Conservation (phyloP, 2,797 vertebrate species). For the Diplodus puntazzo region DNA sequence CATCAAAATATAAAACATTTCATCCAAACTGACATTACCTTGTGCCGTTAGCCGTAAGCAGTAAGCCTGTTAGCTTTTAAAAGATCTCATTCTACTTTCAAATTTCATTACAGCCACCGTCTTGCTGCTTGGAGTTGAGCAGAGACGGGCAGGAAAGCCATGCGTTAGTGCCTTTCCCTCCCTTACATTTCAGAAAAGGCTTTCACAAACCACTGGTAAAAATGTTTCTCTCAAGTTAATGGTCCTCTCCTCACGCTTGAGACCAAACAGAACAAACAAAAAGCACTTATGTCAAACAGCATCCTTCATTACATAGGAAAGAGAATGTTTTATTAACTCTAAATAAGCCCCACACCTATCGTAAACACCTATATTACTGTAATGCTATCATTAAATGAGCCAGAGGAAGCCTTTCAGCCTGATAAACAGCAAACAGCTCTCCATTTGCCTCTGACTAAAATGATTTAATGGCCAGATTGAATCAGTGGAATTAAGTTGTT, state of each 20-base stretch:
- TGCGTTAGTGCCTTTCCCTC: constrained; percentile 57
- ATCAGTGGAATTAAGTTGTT: constrained; percentile 81
- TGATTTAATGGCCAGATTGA: constrained; percentile 83
- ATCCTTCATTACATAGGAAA: constrained; percentile 83
- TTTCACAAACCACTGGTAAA: constrained; percentile 87
- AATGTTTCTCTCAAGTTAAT: constrained; percentile 86
- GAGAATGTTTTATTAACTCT: constrained; percentile 86
- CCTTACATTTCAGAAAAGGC: constrained; percentile 74
- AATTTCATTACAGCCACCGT: background rate
- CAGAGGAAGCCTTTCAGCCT: constrained; percentile 77
- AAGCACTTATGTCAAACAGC: constrained; percentile 86
- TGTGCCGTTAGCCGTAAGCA: background rate
- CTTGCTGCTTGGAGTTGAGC: constrained; percentile 22
- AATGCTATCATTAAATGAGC: constrained; percentile 83
- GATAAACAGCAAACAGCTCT: constrained; percentile 85
- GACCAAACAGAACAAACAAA: constrained; percentile 86
- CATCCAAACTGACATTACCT: background rate
- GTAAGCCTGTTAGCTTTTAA: background rate
- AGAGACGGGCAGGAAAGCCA: constrained; percentile 36
- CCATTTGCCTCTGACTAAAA: constrained; percentile 82
- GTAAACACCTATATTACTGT: constrained; percentile 86
- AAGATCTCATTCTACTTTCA: background rate
- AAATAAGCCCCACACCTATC: constrained; percentile 86
- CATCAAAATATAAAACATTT: background rate
- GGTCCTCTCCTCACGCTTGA: constrained; percentile 83